Evolutionary conservation across 2,113 vertebrate genomes (phyloP), one percentile per base, ranked within the genome.

Genomic region (Forbesichthys papilliferus): DNA sequence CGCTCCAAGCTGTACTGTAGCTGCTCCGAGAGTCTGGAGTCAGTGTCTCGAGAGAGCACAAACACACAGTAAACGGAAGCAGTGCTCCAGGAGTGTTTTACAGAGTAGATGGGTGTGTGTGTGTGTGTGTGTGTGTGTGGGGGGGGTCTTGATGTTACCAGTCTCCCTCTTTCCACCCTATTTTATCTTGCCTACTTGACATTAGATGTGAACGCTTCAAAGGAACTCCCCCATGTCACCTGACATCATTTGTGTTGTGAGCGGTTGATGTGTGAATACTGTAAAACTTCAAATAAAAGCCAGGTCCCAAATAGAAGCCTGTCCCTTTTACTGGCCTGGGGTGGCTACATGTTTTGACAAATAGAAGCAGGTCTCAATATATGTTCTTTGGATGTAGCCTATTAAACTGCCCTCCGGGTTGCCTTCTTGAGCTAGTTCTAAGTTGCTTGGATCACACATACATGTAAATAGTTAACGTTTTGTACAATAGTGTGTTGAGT

Each of bases 121-220:
- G 27, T 27, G 27, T 27, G 27, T 27, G 27, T 27, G 27, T 18
- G 14, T 20, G 9, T 1, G 48, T 53, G 36, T 18, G 27, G 59
- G 34, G 59, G 46, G 34, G 1, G 3, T 16, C 27, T 11, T 27
- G 67, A 58, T 36, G 10, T 7, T 51, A 36, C 14, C 74, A 67
- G 48, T 56, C 49, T 46, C 13, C 78, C 48, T 0, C 14, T 53
- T 20, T 33, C 56, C 27, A 11, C 27, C 27, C 33, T 20, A 12
- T 11, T 33, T 11, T 58, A 14, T 33, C 56, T 58, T 18, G 16
- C 72, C 10, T 60, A 52, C 13, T 16, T 54, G 7, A 71, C 69
- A 74, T 62, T 55, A 78, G 54, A 77, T 66, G 61, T 58, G 56
- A 66, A 80, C 74, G 68, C 78, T 68, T 80, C 48, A 69, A 64